Base-by-base conservation (phyloP, 2,888 invertebrate genomes). In the Apamea epomidion region DNA sequence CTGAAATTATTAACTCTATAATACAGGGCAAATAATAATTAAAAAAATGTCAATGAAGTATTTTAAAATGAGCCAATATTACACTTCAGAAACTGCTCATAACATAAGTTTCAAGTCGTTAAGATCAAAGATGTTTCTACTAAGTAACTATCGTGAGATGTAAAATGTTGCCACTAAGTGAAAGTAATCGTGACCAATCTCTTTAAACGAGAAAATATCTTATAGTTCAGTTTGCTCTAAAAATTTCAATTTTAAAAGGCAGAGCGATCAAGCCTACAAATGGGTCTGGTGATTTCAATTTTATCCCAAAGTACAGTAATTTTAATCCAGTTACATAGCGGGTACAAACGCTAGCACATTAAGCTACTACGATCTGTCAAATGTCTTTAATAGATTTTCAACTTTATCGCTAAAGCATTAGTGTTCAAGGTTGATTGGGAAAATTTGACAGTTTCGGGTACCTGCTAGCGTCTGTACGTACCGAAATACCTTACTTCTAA, bases 161-260 rank as follows among this genome's bases (percentile, higher is more conserved):
- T 48, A 64, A 82, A 25, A 48, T 48, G 45, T 69, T 76, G 69
- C 37, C 10, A 21, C n/a, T 54, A 21, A 37, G 54, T 60, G 16
- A 14, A 18, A 75, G 29, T 7, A 76, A 69, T 62, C 68, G 83
- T 76, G 76, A 32, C 62, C 37, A 37, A 81, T 76, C 76, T 75
- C 16, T 81, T 29, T 37, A 4, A 76, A 54, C 25, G 18, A 48
- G 25, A 67, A 76, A 83, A 81, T 42, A 62, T 76, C 62, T 69
- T 10, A 37, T 21, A 29, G 12, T 25, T 14, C 18, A 29, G 25
- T 58, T 51, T 74, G 2, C 16, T 29, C 21, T 48, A 37, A 58
- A 65, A 71, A 60, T 14, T 45, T 5, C 2, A 1, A 76, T 48
- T 37, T 45, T 45, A 18, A 18, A 74, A 45, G 32, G 58, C n/a